phyloP scores from a whole-genome alignment of 2,797 vertebrate genomes.

The Schizothorax lantsangensis region DNA sequence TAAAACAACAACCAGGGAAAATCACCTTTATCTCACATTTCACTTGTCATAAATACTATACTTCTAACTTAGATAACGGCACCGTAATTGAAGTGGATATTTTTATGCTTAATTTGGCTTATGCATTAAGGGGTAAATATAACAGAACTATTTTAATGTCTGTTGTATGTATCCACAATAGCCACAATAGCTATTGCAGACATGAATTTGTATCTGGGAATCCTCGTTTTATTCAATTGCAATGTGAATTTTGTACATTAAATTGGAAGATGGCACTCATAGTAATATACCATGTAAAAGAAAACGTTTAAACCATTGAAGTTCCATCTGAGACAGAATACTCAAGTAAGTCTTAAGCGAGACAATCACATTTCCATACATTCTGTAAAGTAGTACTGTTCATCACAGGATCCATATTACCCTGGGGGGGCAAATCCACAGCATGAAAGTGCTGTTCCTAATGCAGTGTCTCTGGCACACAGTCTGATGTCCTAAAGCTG shows the following conservation, averaged over 20 bases:
- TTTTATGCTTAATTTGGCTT: no score
- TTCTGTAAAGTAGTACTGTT: not conserved
- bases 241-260: not conserved
- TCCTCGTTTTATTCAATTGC: not conserved
- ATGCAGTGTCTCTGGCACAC: not conserved
- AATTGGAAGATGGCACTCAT: no score
- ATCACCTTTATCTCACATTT: no score
- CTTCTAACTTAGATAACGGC: no score
- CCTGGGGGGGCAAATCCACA: not conserved
- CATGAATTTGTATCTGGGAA: not conserved
- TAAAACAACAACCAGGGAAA: no score
- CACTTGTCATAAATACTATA: no score
- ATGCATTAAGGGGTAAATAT: no score
- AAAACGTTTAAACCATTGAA: not conserved
- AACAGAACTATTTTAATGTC: no score
- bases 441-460: not conserved
- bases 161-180: no score
- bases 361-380: not conserved
- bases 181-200: no score
- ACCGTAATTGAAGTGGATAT: no score
- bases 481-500: slow-evolving; percentile 25
- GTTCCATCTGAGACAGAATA: not conserved
- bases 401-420: not conserved
- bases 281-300: no score
- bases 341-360: not conserved